Percentiles rank a stretch among this genome's conserved stretches.
Evolutionary conservation across 2,888 invertebrate genomes (phyloP).

Genomic region (Oconnorella tubifera): DNA sequence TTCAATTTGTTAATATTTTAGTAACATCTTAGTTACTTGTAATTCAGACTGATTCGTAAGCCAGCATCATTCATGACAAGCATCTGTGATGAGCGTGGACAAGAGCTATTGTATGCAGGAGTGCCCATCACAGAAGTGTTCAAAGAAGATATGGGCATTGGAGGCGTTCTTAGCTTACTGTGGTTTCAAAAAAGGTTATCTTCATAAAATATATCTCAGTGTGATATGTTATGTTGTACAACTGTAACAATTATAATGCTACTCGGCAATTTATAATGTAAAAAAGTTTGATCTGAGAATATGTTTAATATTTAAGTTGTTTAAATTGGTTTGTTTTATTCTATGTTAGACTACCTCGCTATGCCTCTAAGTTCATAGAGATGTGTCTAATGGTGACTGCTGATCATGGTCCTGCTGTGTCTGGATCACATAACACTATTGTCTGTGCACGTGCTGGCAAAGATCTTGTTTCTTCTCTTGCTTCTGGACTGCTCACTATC

Average conservation of each 20-base stretch:
- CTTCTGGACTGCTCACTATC: slow-evolving; percentile 71
- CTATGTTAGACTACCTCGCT: slow-evolving; percentile 85
- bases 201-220: too few species aligned
- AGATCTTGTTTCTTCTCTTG: slow-evolving; percentile 90
- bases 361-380: slow-evolving; percentile 95
- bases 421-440: slow-evolving; percentile 97
- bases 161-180: slow-evolving; percentile 90
- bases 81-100: slow-evolving; percentile 97
- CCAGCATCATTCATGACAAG: slow-evolving; percentile 99
- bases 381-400: slow-evolving; percentile 95
- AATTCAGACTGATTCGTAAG: slow-evolving; percentile 75
- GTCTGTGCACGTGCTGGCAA: slow-evolving; percentile 96
- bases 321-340: slow-evolving; percentile 59
- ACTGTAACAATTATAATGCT: neutral
- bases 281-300: too few species aligned
- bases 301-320: too few species aligned
- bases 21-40: too few species aligned
- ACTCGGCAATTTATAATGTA: slow-evolving; percentile 1
- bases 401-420: slow-evolving; percentile 97
- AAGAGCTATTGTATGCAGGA: slow-evolving; percentile 93
- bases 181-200: slow-evolving; percentile 96
- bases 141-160: slow-evolving; percentile 91
- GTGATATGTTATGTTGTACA: too few species aligned
- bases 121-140: slow-evolving; percentile 77
- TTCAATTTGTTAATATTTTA: slow-evolving; percentile 67